Evolutionary conservation across 2,888 invertebrate species (phyloP), one percentile per base, ranked within the genome.

Genomic region (Lasius platythorax): DNA sequence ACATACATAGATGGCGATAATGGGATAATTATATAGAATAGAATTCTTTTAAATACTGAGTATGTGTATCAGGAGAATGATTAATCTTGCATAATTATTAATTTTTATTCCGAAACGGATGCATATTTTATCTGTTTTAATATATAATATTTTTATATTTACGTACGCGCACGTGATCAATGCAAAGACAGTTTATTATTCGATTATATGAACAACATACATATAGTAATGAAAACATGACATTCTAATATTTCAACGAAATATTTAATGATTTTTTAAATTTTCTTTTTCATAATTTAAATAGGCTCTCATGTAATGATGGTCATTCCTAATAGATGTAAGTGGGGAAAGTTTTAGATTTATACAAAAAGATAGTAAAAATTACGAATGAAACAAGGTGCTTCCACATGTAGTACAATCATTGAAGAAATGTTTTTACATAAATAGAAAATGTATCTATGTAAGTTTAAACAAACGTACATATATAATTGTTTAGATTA

Each of bases 121-220:
- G 61, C 40, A 40, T 40, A 28, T 43, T n/a, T 11, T 46, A 1
- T 5, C 18, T 53, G n/a, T 56, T 63, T 40, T 23, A 50, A 50
- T 40, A 53, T n/a, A 50, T 2, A 53, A 4, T 61, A 70, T 18
- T 70, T 70, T 79, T 61, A 15, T 56, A 61, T 3, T 46, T 61
- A n/a, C 23, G 30, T 30, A 3, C 5, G 15, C 1, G 11, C 12
- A 4, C 3, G 5, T 78, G 15, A 37, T 28, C 43, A 79, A 9
- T 40, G 2, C 28, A 76, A 78, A 67, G 12, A 66, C 4, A 33
- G 5, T 37, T 12, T 1, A 37, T 61, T 40, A 43, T 50, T 43
- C 30, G 18, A 12, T 63, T 46, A 50, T 50, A 50, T 18, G 18
- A 50, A 50, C 50, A 6, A n/a, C 9, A 9, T 53, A n/a, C n/a